phyloP scores from a whole-genome alignment of 2,113 vertebrate species.

The Eurypyga helias region DNA sequence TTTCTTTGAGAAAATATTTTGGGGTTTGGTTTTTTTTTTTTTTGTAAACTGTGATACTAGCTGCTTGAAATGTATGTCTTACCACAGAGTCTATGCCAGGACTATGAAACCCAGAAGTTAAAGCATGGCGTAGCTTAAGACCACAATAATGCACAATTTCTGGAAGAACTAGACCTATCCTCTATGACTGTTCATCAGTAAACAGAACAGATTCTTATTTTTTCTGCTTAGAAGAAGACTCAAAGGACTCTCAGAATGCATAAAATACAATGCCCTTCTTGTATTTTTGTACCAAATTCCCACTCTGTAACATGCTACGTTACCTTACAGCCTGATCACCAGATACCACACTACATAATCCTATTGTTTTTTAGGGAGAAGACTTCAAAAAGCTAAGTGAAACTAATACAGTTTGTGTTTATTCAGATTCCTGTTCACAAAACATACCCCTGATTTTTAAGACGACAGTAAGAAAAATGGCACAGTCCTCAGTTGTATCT shows the following conservation, averaged over 20 bases:
- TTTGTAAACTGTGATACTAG: conserved; percentile 12
- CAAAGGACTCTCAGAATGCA: neutral
- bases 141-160: neutral
- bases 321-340: neutral
- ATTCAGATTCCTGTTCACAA: neutral
- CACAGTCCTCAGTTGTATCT: neutral
- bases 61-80: conserved; percentile 31
- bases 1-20: conserved; percentile 14
- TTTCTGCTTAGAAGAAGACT: neutral
- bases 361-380: neutral
- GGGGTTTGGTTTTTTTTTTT: neutral
- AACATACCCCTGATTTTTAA: neutral
- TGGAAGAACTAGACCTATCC: conserved; percentile 38
- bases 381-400: neutral
- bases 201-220: conserved; percentile 10
- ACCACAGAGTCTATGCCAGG: conserved; percentile 14
- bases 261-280: neutral
- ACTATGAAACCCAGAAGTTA: conserved; percentile 29
- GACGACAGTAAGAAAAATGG: neutral
- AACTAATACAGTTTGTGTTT: neutral
- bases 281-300: neutral
- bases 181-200: conserved; percentile 14
- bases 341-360: neutral
- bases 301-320: neutral
- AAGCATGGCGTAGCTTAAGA: neutral